Base-by-base conservation (phyloP, 2,797 vertebrate genomes). In the Carapus acus region DNA sequence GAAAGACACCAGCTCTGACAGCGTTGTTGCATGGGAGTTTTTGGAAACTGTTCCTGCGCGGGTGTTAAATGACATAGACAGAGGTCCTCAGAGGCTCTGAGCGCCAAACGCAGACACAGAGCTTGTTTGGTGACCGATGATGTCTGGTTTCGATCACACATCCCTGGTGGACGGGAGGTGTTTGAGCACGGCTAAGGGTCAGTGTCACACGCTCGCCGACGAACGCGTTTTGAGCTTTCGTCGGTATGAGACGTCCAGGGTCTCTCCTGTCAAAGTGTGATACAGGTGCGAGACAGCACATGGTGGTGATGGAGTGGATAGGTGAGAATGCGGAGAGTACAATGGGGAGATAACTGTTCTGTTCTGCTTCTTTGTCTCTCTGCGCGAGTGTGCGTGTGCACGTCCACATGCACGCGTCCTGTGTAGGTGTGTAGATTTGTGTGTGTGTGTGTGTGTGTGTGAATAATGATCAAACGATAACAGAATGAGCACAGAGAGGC, bases 391-490 rank as follows among this genome's bases (percentile, higher is more conserved):
- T 27, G 24, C 29, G 38, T 58, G 37, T 27, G 21, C n/a, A n/a
- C n/a, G n/a, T n/a, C n/a, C n/a, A n/a, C n/a, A n/a, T n/a, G n/a
- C n/a, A n/a, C n/a, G n/a, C n/a, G n/a, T n/a, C n/a, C n/a, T n/a
- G n/a, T n/a, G n/a, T n/a, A n/a, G n/a, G n/a, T n/a, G n/a, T n/a
- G n/a, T n/a, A n/a, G n/a, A n/a, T n/a, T n/a, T 38, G 57, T 16
- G 23, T 29, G 45, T 34, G 58, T 18, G 48, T 43, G 31, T 38
- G 40, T 27, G 44, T 43, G 39, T 24, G 24, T 40, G 45, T 18
- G 43, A 52, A 60, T 57, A 54, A 69, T 52, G 34, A 74, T 67
- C 37, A 22, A 3, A 49, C 65, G 62, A 76, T 58, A 62, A 57
- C 52, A 71, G 38, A 53, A 54, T 61, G 51, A 64, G 40, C 43